Percentiles rank a stretch among this genome's conserved stretches.
Conservation (phyloP, 2,888 invertebrate genomes). For the Brassicogethes aeneus region DNA sequence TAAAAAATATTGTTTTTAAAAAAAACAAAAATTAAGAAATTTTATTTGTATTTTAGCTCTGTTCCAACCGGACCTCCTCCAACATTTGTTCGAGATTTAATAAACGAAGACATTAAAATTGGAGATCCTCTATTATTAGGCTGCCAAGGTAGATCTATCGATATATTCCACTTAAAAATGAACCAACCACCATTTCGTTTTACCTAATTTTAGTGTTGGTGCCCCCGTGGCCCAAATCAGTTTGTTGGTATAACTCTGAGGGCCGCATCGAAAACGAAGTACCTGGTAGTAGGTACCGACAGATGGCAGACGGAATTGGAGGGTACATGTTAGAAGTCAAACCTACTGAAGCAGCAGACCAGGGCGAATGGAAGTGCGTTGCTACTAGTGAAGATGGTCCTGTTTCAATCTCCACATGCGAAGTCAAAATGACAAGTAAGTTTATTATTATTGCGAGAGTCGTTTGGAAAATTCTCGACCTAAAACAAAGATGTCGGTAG, state of each 20-base stretch:
- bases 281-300: conserved; percentile 51
- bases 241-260: conserved; percentile 81
- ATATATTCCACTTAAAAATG: background rate
- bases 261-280: conserved; percentile 63
- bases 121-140: conserved; percentile 65
- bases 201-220: conserved; percentile 56
- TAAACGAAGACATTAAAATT: conserved; percentile 66
- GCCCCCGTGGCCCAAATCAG: conserved; percentile 76
- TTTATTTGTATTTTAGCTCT: too few relatives aligned
- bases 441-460: too few relatives aligned
- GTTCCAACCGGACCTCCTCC: conserved; percentile 64
- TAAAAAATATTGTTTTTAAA: too few relatives aligned
- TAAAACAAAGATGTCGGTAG: conserved; percentile 1
- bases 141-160: conserved; percentile 53
- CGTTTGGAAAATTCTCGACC: too few relatives aligned
- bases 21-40: too few relatives aligned
- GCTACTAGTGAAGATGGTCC: conserved; percentile 68
- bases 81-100: conserved; percentile 66
- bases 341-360: conserved; percentile 69
- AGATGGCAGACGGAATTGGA: conserved; percentile 75
- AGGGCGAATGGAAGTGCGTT: conserved; percentile 86
- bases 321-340: conserved; percentile 68
- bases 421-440: conserved; percentile 71
- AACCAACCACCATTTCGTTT: background rate
- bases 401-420: conserved; percentile 66